These are phyloP conservation scores for Trypoxylus dichotomus DNA, from an alignment of 1,140 invertebrate species.

Conservation along the genomic window DNA sequence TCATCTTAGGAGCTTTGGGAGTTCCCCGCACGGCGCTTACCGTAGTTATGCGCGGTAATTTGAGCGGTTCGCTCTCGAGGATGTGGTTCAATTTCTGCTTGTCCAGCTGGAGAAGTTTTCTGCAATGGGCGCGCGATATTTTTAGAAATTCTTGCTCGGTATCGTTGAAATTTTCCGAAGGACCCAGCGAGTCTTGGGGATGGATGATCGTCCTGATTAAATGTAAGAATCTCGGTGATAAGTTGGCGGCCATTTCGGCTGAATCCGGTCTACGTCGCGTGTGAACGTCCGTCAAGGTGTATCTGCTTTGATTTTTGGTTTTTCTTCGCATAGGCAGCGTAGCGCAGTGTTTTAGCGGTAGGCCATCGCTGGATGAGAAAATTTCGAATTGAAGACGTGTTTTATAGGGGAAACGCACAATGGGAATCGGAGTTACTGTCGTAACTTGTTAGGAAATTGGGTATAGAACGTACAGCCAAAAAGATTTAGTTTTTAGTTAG, in stretches of 20 bases:
- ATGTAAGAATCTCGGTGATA: slow-evolving; percentile 14
- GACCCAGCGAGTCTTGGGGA: not conserved
- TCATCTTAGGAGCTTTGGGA: not conserved
- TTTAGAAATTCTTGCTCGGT: not conserved
- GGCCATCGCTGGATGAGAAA: not conserved
- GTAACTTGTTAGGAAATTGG: no score
- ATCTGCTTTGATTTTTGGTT: not conserved
- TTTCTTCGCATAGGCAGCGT: not conserved
- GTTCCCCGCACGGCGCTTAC: not conserved
- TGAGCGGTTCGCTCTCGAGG: not conserved
- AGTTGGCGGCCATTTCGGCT: not conserved
- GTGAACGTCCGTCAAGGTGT: no score
- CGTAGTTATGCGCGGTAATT: not conserved
- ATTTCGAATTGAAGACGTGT: not conserved
- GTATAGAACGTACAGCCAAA: no score
- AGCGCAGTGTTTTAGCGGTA: not conserved
- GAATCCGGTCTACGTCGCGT: not conserved
- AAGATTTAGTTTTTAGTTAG: no score
- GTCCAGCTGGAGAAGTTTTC: not conserved
- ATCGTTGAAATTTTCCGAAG: not conserved
- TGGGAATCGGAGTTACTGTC: no score
- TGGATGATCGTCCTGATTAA: not conserved
- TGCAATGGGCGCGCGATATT: slow-evolving; percentile 12
- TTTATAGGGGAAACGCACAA: not conserved
- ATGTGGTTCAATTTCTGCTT: not conserved